phyloP scores from a whole-genome alignment of 2,888 invertebrate genomes.

The Minunthozetes semirufus region DNA sequence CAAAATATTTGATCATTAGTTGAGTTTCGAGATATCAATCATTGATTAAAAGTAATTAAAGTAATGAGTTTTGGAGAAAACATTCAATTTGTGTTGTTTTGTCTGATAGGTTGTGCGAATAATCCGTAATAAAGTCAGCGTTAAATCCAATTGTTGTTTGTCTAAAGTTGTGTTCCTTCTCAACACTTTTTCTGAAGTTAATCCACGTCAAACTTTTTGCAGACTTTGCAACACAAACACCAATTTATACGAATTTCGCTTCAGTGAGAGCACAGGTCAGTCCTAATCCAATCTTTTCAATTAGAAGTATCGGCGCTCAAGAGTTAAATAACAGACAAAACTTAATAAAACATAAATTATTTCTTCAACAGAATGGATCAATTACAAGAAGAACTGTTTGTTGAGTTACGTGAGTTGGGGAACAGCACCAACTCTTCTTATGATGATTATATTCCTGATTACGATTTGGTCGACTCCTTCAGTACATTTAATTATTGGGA shows the following conservation, averaged over 20 bases:
- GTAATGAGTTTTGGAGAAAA: not conserved
- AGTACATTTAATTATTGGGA: conserved; percentile 16
- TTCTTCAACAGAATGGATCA: not conserved
- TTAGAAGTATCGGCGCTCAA: not conserved
- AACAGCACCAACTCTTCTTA: not conserved
- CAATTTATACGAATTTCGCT: not conserved
- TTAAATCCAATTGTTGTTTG: too few species aligned
- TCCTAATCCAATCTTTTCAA: conserved; percentile 13
- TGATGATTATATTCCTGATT: conserved; percentile 14
- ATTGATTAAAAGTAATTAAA: conserved; percentile 2
- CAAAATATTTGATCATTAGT: too few species aligned
- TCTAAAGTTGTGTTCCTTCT: too few species aligned
- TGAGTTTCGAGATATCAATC: not conserved
- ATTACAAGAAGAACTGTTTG: too few species aligned
- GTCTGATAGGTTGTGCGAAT: not conserved
- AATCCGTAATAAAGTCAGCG: not conserved
- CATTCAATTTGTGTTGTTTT: not conserved
- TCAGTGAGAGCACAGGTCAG: not conserved
- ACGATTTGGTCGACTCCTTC: conserved; percentile 10
- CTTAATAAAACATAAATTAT: not conserved
- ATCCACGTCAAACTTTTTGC: not conserved
- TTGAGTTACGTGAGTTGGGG: too few species aligned
- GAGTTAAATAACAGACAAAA: not conserved
- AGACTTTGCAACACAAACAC: not conserved
- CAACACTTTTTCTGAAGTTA: not conserved